phyloP scores from a whole-genome alignment of 1,140 invertebrate genomes.

The Temnothorax curvispinosus region DNA sequence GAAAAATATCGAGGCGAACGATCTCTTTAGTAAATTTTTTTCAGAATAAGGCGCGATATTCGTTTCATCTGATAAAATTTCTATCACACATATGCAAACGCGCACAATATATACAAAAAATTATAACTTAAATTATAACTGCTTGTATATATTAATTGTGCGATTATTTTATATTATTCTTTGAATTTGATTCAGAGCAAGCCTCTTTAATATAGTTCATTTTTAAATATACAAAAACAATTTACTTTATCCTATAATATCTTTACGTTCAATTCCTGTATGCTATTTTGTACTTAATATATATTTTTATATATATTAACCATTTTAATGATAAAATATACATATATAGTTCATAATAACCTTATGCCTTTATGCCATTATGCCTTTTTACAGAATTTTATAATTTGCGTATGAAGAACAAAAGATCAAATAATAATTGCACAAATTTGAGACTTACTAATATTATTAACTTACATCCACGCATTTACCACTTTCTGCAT shows the following conservation, averaged over 20 bases:
- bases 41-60: neutral
- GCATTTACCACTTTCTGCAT: neutral
- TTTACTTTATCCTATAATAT: neutral
- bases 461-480: neutral
- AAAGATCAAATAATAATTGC: neutral
- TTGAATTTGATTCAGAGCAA: too few relatives aligned
- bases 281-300: neutral
- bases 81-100: neutral
- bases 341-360: neutral
- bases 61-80: conserved; percentile 19
- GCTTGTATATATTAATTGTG: too few relatives aligned
- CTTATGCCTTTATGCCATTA: neutral
- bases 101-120: neutral
- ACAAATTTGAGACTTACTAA: neutral
- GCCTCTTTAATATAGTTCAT: too few relatives aligned
- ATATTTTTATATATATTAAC: neutral
- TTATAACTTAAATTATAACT: too few relatives aligned
- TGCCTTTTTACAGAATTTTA: neutral
- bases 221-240: too few relatives aligned
- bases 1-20: neutral
- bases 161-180: too few relatives aligned
- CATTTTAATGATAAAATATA: neutral
- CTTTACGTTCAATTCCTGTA: neutral
- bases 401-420: neutral
- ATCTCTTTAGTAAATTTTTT: conserved; percentile 10